A percentile compares a stretch with the other conserved stretches of the same genome.
These are phyloP conservation scores for Tonatia bakeri DNA, from an alignment of 2,113 vertebrate species.

Conservation along the genomic window DNA sequence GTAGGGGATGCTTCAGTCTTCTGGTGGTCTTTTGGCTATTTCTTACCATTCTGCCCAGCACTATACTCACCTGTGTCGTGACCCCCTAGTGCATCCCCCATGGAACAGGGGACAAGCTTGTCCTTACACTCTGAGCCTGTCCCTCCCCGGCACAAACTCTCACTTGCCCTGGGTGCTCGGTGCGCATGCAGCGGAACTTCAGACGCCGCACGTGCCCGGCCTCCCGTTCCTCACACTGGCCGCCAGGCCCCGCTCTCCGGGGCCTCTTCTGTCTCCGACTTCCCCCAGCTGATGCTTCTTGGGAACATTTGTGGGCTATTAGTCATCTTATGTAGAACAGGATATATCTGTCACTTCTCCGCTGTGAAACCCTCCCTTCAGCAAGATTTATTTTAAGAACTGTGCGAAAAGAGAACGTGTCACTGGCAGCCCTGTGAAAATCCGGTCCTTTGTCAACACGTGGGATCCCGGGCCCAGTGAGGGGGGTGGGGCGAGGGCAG, in stretches of 20 bases:
- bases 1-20: no score
- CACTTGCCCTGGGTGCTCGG: neutral
- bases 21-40: neutral
- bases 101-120: neutral
- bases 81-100: no score
- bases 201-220: neutral
- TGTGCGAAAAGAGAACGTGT: constrained; percentile 57
- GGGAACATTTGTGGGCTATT: constrained; percentile 59
- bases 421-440: constrained; percentile 58
- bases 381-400: constrained; percentile 69
- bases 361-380: constrained; percentile 57
- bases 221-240: rapidly evolving
- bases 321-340: constrained; percentile 70
- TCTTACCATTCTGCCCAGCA: neutral
- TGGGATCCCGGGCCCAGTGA: neutral
- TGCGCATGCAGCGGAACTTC: neutral
- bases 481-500: neutral
- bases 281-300: neutral
- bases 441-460: constrained; percentile 23
- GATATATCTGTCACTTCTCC: constrained; percentile 66
- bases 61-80: neutral
- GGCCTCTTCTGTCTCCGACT: neutral
- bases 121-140: neutral
- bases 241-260: neutral
- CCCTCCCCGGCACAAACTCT: neutral